Evolutionary conservation across 2,888 invertebrate genomes (phyloP).

Genomic region (Malthinus flaveolus): DNA sequence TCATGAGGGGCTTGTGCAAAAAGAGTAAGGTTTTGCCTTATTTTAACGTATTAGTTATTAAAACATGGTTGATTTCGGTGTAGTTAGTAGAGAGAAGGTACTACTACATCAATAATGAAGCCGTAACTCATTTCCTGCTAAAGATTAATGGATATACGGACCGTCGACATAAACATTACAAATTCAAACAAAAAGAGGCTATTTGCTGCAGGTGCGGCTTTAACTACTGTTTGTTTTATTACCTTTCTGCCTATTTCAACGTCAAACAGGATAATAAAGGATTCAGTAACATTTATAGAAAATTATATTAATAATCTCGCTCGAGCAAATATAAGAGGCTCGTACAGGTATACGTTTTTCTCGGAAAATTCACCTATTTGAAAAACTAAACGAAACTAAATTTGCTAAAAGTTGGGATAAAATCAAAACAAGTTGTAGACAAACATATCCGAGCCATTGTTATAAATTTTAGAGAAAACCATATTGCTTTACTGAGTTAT

Average conservation of each 20-base stretch:
- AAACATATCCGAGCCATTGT: background rate
- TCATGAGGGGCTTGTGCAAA: no score
- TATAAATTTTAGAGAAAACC: constrained; percentile 15
- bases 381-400: background rate
- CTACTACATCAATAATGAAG: constrained; percentile 41
- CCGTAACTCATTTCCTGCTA: constrained; percentile 44
- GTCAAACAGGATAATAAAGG: constrained; percentile 22
- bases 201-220: constrained; percentile 42
- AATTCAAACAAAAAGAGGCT: constrained; percentile 45
- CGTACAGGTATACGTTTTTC: background rate
- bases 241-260: constrained; percentile 27
- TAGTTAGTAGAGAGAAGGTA: background rate
- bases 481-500: constrained; percentile 14
- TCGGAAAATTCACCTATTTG: no score
- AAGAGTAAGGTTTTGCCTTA: no score
- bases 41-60: no score
- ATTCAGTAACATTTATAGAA: constrained; percentile 15
- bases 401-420: no score
- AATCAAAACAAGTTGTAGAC: no score
- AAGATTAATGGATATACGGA: constrained; percentile 47
- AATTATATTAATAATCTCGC: no score
- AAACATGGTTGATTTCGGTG: no score
- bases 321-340: background rate
- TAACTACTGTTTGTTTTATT: constrained; percentile 29
- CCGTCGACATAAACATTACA: constrained; percentile 48